Evolutionary conservation across 2,113 vertebrate genomes (phyloP), one percentile per base, ranked within the genome.

Genomic region (Labeo catla): DNA sequence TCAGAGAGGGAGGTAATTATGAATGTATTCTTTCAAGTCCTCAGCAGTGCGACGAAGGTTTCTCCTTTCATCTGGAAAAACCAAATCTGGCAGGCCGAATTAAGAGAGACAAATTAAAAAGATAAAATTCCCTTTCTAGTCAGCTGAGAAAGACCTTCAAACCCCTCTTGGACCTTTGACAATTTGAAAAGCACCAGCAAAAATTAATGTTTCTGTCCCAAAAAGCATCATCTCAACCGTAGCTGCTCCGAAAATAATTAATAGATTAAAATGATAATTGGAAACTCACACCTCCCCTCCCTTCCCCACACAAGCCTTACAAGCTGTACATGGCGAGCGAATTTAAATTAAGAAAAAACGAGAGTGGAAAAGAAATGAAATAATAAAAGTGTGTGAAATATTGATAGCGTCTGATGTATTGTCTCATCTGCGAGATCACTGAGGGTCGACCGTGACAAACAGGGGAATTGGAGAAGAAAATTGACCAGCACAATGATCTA

Each of bases 101-200:
- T 86, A 88, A 79, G 59, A 84, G 78, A 86, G 86, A 81, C 73
- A 80, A 85, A 88, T 88, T 86, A 88, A 87, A 90, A 85, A 88
- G 82, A 88, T 84, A 68, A 88, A 88, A 90, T 85, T 84, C 76
- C 72, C 84, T 87, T 87, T 89, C 76, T 87, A 84, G 63, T 90
- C 84, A 84, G 23, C 70, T 23, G 74, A 61, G 23, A 84, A 43
- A 84, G 65, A 78, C 77, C 86, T 76, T 73, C 84, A 85, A 76
- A 86, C 45, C 81, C 45, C 19, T 82, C 54, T 61, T 82, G 70
- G 84, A 81, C 82, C 63, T 81, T 83, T 49, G 81, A 87, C 80
- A 88, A 84, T 66, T 50, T 72, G 84, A 72, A 49, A 87, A 86
- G 34, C 19, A 80, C 21, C n/a, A 12, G 61, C 45, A 76, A 79